Evolutionary conservation across 2,888 invertebrate genomes (phyloP).

Genomic region (Philereme transversata): DNA sequence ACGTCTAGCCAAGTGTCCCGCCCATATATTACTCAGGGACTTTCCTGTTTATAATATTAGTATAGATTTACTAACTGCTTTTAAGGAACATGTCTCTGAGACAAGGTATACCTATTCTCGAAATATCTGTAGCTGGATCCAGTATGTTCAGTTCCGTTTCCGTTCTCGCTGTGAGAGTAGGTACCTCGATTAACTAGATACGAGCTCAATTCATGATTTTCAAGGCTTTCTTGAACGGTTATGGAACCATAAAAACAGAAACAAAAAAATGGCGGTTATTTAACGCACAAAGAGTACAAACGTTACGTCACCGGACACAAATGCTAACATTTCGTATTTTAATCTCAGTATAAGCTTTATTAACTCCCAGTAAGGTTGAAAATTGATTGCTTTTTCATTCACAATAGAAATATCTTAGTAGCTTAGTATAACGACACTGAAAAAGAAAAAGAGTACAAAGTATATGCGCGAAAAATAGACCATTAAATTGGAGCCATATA

Average conservation of each 20-base stretch:
- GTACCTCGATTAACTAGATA: no score
- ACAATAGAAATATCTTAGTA: background rate
- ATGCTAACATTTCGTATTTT: slow-evolving; percentile 14
- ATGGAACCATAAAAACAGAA: background rate
- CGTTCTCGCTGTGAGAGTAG: background rate
- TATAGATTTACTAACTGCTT: background rate
- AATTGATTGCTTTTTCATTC: background rate
- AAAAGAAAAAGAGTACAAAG: background rate
- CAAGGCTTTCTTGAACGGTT: background rate
- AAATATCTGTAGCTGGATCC: background rate
- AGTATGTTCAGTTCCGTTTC: no score
- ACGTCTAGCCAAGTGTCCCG: no score
- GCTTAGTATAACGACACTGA: background rate
- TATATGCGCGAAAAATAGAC: no score
- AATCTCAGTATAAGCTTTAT: background rate
- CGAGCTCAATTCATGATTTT: no score
- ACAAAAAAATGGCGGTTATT: slow-evolving; percentile 27
- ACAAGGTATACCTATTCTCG: no score
- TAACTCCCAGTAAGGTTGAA: background rate
- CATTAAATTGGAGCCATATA: background rate
- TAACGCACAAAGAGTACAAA: slow-evolving; percentile 3
- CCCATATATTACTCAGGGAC: no score
- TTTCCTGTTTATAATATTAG: no score
- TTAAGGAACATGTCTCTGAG: no score
- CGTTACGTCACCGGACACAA: slow-evolving; percentile 23